These are phyloP conservation scores for Smutsia temminckii DNA, from an alignment of 2,797 vertebrate genomes.

Conservation along the genomic window DNA sequence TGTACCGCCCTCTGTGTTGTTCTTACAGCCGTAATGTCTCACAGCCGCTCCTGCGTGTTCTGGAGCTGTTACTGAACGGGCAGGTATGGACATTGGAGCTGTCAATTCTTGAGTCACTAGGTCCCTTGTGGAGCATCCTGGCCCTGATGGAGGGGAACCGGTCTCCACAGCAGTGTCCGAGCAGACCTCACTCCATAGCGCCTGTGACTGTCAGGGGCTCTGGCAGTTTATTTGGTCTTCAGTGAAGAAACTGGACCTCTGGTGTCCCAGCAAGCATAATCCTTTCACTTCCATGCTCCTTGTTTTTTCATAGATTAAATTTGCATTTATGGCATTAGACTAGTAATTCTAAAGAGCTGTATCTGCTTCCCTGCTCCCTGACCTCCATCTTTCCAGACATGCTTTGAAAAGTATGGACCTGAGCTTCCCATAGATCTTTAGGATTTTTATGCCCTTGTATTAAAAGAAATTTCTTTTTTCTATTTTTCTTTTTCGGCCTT, in stretches of 20 bases:
- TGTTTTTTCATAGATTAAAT: slow-evolving; percentile 10
- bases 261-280: background rate
- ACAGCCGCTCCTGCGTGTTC: background rate
- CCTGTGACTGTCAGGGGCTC: background rate
- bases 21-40: slow-evolving; percentile 76
- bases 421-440: background rate
- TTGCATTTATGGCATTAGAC: background rate
- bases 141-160: background rate
- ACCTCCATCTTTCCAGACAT: background rate
- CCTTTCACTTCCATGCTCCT: background rate
- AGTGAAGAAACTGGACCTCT: background rate
- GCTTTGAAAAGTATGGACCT: background rate
- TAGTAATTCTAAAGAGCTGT: background rate
- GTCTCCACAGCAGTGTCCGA: background rate
- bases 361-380: background rate
- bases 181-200: background rate
- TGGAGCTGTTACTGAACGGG: slow-evolving; percentile 9
- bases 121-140: background rate
- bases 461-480: background rate
- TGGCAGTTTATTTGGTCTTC: background rate
- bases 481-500: background rate
- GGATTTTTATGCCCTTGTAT: background rate
- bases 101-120: background rate
- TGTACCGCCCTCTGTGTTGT: slow-evolving; percentile 77
- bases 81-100: background rate